These are phyloP conservation scores for Abrostola tripartita DNA, from an alignment of 2,888 invertebrate genomes.

Conservation along the genomic window DNA sequence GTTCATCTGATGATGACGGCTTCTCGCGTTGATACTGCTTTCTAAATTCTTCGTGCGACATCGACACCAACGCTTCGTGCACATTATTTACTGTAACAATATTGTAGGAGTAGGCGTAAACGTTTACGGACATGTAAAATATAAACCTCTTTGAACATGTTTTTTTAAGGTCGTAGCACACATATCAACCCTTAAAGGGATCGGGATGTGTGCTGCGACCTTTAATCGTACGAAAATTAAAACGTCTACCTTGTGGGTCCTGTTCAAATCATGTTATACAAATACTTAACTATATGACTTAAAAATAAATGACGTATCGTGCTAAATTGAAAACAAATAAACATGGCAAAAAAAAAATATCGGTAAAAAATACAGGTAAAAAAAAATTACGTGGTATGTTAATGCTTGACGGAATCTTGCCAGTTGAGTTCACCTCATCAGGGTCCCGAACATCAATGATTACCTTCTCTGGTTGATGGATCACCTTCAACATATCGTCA, in stretches of 20 bases:
- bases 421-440: slow-evolving; percentile 90
- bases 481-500: slow-evolving; percentile 79
- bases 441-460: slow-evolving; percentile 94
- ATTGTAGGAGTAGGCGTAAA: too few species aligned
- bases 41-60: slow-evolving; percentile 80
- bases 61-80: slow-evolving; percentile 69
- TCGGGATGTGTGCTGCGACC: too few species aligned
- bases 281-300: too few species aligned
- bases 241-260: too few species aligned
- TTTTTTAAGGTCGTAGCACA: too few species aligned
- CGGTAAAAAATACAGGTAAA: background rate
- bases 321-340: too few species aligned
- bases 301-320: too few species aligned
- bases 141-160: too few species aligned
- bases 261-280: too few species aligned
- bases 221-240: too few species aligned
- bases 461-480: slow-evolving; percentile 82
- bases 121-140: too few species aligned
- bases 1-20: slow-evolving; percentile 76
- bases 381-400: slow-evolving; percentile 91
- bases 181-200: too few species aligned
- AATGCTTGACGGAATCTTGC: slow-evolving; percentile 92
- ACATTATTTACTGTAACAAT: slow-evolving; percentile 73
- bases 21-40: slow-evolving; percentile 74
- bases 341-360: background rate